phyloP scores from a whole-genome alignment of 2,888 invertebrate species.

The Harpalus rufipes region DNA sequence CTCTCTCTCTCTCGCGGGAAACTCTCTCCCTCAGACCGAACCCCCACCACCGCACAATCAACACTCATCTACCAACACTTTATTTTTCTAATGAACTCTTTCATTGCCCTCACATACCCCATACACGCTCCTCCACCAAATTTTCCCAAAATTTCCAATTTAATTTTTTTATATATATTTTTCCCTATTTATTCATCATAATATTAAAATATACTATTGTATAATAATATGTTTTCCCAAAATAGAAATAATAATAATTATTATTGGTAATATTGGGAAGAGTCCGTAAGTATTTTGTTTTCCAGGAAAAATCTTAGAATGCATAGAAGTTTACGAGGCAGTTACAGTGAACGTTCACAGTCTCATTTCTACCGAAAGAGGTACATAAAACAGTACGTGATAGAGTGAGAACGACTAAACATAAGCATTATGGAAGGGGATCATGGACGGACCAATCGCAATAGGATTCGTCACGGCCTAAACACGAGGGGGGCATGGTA shows the following conservation, averaged over 20 bases:
- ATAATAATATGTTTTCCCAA: not conserved
- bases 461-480: constrained; percentile 81
- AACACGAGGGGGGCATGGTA: constrained; percentile 75
- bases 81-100: constrained; percentile 56
- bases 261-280: not conserved
- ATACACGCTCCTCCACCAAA: constrained; percentile 62
- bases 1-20: constrained; percentile 72
- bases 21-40: constrained; percentile 70
- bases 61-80: constrained; percentile 34
- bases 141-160: not conserved
- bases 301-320: constrained; percentile 62
- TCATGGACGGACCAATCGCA: constrained; percentile 81
- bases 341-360: constrained; percentile 62
- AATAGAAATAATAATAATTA: constrained; percentile 4
- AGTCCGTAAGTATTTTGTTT: not conserved
- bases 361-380: constrained; percentile 63
- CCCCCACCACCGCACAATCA: constrained; percentile 73
- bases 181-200: not conserved
- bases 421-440: constrained; percentile 75
- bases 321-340: constrained; percentile 64
- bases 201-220: not conserved
- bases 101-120: constrained; percentile 69
- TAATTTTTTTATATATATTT: not conserved
- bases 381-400: constrained; percentile 67
- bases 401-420: constrained; percentile 70